Conservation (phyloP, 2,888 invertebrate genomes). For the Ichneumoninae sp. region DNA sequence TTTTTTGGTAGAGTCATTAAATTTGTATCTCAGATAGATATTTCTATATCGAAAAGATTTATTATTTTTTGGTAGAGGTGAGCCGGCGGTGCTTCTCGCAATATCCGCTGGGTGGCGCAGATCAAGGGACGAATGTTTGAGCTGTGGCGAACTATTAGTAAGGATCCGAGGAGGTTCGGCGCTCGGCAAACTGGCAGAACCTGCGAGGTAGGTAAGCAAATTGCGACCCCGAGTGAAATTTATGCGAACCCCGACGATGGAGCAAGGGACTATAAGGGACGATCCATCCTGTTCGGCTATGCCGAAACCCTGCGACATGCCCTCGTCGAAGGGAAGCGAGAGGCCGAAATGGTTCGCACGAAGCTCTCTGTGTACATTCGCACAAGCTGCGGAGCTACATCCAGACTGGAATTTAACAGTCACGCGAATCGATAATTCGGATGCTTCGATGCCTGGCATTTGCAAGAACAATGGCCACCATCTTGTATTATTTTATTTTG, state of each 20-base stretch:
- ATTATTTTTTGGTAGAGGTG: neutral
- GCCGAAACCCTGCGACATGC: slow-evolving; percentile 17
- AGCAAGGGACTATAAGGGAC: slow-evolving; percentile 18
- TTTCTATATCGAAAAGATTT: neutral
- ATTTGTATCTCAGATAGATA: neutral
- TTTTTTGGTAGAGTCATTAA: neutral
- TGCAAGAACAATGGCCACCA: slow-evolving; percentile 29
- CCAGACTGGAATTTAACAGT: slow-evolving; percentile 62
- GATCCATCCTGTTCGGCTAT: slow-evolving; percentile 19
- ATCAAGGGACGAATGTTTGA: slow-evolving; percentile 12
- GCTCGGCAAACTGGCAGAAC: slow-evolving; percentile 46
- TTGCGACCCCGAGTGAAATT: slow-evolving; percentile 63
- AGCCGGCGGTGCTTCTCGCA: neutral
- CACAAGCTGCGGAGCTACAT: slow-evolving; percentile 41
- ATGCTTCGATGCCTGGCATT: slow-evolving; percentile 46
- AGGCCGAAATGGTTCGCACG: slow-evolving; percentile 29
- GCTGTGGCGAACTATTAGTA: slow-evolving; percentile 36
- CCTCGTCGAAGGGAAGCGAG: slow-evolving; percentile 48
- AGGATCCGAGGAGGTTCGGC: slow-evolving; percentile 25
- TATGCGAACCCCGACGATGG: slow-evolving; percentile 54
- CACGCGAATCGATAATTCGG: slow-evolving; percentile 62
- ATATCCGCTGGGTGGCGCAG: neutral
- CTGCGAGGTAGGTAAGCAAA: slow-evolving; percentile 49
- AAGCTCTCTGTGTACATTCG: slow-evolving; percentile 50
- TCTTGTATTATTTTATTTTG: neutral